Evolutionary conservation across 2,888 invertebrate species (phyloP).

Genomic region (Orchestes rusci): DNA sequence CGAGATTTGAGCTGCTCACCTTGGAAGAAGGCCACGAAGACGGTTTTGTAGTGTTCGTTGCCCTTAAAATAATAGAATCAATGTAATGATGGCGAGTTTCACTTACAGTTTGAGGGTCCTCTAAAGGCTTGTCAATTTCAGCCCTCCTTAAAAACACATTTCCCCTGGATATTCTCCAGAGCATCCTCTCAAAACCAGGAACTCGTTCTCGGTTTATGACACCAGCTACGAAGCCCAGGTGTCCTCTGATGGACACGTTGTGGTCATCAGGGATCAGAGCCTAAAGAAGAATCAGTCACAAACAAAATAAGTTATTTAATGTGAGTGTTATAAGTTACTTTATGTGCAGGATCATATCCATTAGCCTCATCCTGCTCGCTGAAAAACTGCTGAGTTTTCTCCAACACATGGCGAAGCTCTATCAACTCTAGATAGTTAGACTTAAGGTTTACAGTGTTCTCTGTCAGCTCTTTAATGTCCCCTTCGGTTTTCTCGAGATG

Average conservation of each 20-base stretch:
- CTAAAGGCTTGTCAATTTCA: constrained; percentile 74
- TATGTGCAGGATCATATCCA: constrained; percentile 53
- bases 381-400: constrained; percentile 88
- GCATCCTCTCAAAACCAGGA: constrained; percentile 84
- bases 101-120: constrained; percentile 75
- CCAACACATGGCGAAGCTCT: constrained; percentile 84
- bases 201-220: constrained; percentile 83
- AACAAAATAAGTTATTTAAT: background rate
- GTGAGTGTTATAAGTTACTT: constrained; percentile 19
- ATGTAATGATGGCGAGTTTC: background rate
- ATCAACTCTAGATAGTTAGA: constrained; percentile 87
- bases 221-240: constrained; percentile 73
- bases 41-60: constrained; percentile 80
- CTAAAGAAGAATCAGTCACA: constrained; percentile 18
- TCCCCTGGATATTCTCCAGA: constrained; percentile 89
- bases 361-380: constrained; percentile 68
- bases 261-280: constrained; percentile 50
- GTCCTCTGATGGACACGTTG: constrained; percentile 44
- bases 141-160: constrained; percentile 84
- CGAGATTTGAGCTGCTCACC: constrained; percentile 85
- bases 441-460: constrained; percentile 86
- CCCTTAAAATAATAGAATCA: constrained; percentile 56
- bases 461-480: constrained; percentile 87
- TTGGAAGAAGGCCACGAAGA: constrained; percentile 86
- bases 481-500: constrained; percentile 94